Percentiles rank a stretch among this genome's conserved stretches.
Evolutionary conservation across 30 jellyfish, hydroid and myxozoan genomes (phyloP).

Genomic region (Hydractinia symbiolongicarpus): DNA sequence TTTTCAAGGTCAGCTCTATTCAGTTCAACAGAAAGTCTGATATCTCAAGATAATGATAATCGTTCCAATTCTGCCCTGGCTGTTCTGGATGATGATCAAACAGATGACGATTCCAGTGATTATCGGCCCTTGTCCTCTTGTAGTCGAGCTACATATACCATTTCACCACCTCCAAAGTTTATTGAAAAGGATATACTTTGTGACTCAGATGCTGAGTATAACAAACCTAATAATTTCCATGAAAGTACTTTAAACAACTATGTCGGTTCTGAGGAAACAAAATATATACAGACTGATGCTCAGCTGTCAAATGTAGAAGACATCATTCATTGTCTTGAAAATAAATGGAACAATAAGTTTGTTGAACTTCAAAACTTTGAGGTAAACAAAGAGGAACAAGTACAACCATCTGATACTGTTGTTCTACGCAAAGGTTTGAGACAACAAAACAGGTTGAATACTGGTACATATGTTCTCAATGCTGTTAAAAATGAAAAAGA

Average conservation of each 20-base stretch:
- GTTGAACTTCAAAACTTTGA: background rate
- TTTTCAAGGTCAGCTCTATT: background rate
- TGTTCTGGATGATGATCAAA: too few relatives aligned
- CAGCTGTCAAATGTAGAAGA: constrained; percentile 1
- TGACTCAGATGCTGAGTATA: constrained; percentile 5
- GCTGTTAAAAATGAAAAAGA: too few relatives aligned
- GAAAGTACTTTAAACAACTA: background rate
- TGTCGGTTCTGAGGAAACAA: background rate
- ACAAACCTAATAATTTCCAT: background rate
- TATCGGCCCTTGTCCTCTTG: background rate
- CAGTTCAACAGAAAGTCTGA: background rate
- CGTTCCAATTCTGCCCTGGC: background rate
- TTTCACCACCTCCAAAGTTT: background rate
- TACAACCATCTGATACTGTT: too few relatives aligned
- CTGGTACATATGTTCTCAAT: too few relatives aligned
- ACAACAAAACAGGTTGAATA: too few relatives aligned
- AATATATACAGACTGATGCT: background rate
- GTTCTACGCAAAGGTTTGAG: too few relatives aligned
- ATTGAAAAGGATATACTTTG: background rate
- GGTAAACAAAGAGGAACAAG: too few relatives aligned
- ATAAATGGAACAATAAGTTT: background rate
- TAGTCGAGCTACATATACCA: background rate
- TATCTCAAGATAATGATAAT: background rate
- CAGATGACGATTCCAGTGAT: too few relatives aligned
- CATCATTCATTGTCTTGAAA: background rate